phyloP scores from a whole-genome alignment of 2,888 invertebrate genomes.

The Notocelia uddmanniana region DNA sequence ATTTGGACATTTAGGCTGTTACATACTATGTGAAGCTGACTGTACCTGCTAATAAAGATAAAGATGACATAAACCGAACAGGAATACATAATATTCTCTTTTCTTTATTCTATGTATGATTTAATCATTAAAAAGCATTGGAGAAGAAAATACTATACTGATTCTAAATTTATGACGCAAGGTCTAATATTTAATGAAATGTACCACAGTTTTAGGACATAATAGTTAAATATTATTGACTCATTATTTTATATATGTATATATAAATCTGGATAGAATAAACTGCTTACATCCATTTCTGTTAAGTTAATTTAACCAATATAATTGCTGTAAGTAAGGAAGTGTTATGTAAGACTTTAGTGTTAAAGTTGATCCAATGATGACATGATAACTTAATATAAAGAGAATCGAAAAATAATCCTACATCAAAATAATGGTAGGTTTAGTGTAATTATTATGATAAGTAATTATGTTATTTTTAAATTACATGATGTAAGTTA shows the following conservation, averaged over 20 bases:
- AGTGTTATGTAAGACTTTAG: not conserved
- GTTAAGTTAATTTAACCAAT: not conserved
- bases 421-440: not conserved
- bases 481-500: conserved; percentile 1
- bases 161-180: not conserved
- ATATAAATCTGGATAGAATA: not conserved
- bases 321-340: not conserved
- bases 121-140: too few relatives aligned
- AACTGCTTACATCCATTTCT: not conserved
- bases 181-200: not conserved
- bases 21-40: too few relatives aligned
- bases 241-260: not conserved
- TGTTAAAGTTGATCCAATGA: too few relatives aligned
- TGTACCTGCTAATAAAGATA: too few relatives aligned
- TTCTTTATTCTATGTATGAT: not conserved
- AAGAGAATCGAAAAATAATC: not conserved
- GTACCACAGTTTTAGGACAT: not conserved
- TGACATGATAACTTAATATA: not conserved
- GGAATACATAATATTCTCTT: not conserved
- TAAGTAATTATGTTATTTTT: not conserved
- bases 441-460: not conserved
- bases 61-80: not conserved
- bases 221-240: not conserved
- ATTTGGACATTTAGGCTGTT: too few relatives aligned
- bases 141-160: not conserved